A percentile compares a stretch with the other conserved stretches of the same genome.
Conservation (phyloP, 2,888 invertebrate genomes). For the Chaetoderma sp. region DNA sequence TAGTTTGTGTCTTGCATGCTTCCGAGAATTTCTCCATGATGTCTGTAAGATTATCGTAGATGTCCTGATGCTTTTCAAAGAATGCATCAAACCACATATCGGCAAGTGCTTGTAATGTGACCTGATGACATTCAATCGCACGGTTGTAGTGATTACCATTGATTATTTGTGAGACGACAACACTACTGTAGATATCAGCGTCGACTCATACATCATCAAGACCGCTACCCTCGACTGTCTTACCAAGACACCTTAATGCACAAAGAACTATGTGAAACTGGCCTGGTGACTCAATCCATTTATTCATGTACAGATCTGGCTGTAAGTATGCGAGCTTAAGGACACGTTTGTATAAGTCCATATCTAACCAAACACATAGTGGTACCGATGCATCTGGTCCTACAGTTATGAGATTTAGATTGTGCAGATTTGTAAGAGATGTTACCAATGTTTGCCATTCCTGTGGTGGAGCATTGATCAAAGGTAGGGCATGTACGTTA, state of each 20-base stretch:
- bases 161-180: constrained; percentile 10
- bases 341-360: constrained; percentile 19
- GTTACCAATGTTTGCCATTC: constrained; percentile 20
- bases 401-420: too few relatives aligned
- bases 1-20: background rate
- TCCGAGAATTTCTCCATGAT: background rate
- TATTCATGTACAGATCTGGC: constrained; percentile 14
- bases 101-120: background rate
- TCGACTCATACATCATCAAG: constrained; percentile 15
- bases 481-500: background rate
- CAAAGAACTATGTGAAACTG: constrained; percentile 15
- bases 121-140: constrained; percentile 6
- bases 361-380: background rate
- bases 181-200: constrained; percentile 21
- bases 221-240: constrained; percentile 12
- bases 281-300: constrained; percentile 9
- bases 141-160: constrained; percentile 21
- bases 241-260: constrained; percentile 9
- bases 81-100: background rate
- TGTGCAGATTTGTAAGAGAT: constrained; percentile 6
- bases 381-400: background rate
- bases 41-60: background rate
- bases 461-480: constrained; percentile 11
- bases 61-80: background rate
- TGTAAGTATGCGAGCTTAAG: constrained; percentile 13